Conservation (phyloP, 2,113 vertebrate species). For the Microtus ochrogaster region DNA sequence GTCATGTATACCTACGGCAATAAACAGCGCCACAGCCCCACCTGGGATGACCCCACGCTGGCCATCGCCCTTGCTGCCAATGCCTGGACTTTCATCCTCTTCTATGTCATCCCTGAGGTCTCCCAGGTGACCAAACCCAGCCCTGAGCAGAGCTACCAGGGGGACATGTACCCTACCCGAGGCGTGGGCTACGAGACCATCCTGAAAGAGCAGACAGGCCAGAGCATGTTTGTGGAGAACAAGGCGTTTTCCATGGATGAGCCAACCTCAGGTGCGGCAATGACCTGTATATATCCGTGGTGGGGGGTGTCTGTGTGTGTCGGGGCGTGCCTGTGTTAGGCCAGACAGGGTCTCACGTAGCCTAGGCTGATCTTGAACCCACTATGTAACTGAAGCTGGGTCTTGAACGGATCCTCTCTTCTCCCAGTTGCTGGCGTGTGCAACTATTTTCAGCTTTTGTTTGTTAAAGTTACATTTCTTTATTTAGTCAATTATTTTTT, state of each 20-base stretch:
- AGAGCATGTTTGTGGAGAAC: slow-evolving; percentile 95
- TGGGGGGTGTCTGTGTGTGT: background rate
- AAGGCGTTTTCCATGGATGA: slow-evolving; percentile 98
- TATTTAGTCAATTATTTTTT: background rate
- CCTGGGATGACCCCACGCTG: slow-evolving; percentile 95
- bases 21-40: slow-evolving; percentile 1
- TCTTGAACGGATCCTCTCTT: background rate
- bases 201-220: slow-evolving; percentile 92
- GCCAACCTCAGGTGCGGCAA: slow-evolving; percentile 88
- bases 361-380: background rate
- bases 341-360: background rate
- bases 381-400: background rate
- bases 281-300: background rate
- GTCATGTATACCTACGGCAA: slow-evolving; percentile 96
- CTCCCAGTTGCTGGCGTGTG: background rate
- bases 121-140: slow-evolving; percentile 85
- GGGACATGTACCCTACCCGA: slow-evolving; percentile 87
- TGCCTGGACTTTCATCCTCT: slow-evolving; percentile 91
- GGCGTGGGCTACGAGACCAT: slow-evolving; percentile 95
- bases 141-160: slow-evolving; percentile 83
- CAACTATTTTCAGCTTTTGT: too few species aligned
- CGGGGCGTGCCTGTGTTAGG: background rate
- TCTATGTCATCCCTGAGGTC: slow-evolving; percentile 92
- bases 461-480: background rate
- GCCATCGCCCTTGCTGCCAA: slow-evolving; percentile 94